Evolutionary conservation across 2,888 invertebrate species (phyloP).

Genomic region (Diaprepes abbreviatus): DNA sequence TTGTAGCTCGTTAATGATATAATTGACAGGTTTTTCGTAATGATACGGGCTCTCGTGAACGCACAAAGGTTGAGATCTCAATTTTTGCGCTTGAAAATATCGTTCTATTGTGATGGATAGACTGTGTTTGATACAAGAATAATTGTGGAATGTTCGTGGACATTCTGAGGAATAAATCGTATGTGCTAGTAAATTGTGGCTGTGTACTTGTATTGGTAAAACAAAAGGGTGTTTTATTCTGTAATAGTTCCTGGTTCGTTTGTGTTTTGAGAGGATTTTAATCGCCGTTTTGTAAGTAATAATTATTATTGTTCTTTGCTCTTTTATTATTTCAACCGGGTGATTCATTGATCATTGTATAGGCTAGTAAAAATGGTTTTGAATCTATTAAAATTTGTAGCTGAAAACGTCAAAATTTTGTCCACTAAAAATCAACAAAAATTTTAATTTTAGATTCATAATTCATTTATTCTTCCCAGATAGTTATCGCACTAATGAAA

Average conservation of each 20-base stretch:
- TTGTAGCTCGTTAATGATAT: slow-evolving; percentile 54
- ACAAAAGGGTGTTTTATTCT: neutral
- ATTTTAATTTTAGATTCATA: too few species aligned
- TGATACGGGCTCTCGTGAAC: slow-evolving; percentile 52
- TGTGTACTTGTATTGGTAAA: slow-evolving; percentile 7
- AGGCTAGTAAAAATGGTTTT: too few species aligned
- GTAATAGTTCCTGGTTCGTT: neutral
- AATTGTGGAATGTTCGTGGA: too few species aligned
- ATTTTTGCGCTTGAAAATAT: slow-evolving; percentile 32
- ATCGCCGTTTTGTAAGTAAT: neutral
- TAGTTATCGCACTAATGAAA: too few species aligned
- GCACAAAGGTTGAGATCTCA: slow-evolving; percentile 35
- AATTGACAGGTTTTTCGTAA: slow-evolving; percentile 54
- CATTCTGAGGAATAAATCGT: too few species aligned
- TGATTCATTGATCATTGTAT: too few species aligned
- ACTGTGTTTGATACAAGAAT: neutral
- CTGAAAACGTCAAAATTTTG: too few species aligned
- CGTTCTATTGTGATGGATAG: neutral
- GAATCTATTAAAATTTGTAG: too few species aligned
- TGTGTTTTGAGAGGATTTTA: neutral
- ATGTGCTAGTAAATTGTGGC: neutral
- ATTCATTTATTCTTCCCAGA: too few species aligned
- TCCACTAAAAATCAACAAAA: too few species aligned
- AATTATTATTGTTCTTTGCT: too few species aligned
- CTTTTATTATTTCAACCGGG: too few species aligned